Base-by-base conservation (phyloP, 2,113 vertebrate genomes). In the Ameiurus melas region DNA sequence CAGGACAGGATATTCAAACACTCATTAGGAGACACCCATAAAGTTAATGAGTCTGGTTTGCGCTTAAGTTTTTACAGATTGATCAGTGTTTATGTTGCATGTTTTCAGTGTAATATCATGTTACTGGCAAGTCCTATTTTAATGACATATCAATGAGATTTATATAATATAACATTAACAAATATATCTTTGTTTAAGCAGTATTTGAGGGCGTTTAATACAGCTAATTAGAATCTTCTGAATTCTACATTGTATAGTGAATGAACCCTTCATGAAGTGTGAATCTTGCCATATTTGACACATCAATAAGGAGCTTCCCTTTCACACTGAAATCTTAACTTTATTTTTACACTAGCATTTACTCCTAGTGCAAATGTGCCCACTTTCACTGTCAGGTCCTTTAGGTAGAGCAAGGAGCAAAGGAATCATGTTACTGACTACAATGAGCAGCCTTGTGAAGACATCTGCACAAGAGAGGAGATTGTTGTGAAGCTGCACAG, bases 1-100 rank as follows among this genome's bases (percentile, higher is more conserved):
- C 64, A 47, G 68, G 83, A 77, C 58, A 90, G 75, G 84, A 86
- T 58, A 55, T 88, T 87, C 60, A 87, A 89, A 86, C 33, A 84
- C n/a, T 75, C 33, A 83, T 85, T 86, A 84, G 51, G 57, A 80
- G 73, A 66, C 75, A 84, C 39, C 27, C 58, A 58, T 77, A 57
- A 78, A 60, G 25, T 62, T 84, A 86, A 62, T 14, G 58, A 64
- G 58, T 71, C 82, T 71, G 62, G 60, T 64, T 75, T 58, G 64
- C 83, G 57, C 66, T 79, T 70, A 68, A 82, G 64, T 17, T 19
- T 70, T 39, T 13, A 68, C 27, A 79, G 64, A 78, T 14, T 47
- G n/a, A 78, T 4, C 75, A 36, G 71, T 5, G 62, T 80, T 39
- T 43, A 51, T 13, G 9, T 27, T 13, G 30, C 43, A 66, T 30